These are phyloP conservation scores for Acromyrmex echinatior DNA, from an alignment of 1,140 invertebrate genomes.

Conservation along the genomic window DNA sequence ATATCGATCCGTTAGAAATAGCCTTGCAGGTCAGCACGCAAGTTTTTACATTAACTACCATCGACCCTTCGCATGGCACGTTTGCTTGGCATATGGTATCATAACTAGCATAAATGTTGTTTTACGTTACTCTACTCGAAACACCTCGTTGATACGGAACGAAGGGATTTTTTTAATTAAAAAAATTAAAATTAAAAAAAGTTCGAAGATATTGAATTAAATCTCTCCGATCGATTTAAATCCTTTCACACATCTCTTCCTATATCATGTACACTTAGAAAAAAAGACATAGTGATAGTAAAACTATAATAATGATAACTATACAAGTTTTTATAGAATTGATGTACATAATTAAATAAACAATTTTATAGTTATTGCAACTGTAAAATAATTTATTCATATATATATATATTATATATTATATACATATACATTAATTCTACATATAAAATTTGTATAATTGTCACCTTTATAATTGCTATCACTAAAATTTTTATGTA, in stretches of 20 bases:
- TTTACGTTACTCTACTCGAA: background rate
- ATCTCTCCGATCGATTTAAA: background rate
- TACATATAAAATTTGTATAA: too few species aligned
- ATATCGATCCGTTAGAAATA: conserved; percentile 78
- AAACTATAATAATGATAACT: too few species aligned
- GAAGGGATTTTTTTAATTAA: background rate
- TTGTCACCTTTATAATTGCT: too few species aligned
- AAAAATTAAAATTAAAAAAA: background rate
- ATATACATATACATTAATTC: too few species aligned
- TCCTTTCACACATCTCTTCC: background rate
- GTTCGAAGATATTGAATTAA: background rate
- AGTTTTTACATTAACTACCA: conserved; percentile 74
- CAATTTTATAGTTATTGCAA: too few species aligned
- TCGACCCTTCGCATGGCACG: conserved; percentile 47
- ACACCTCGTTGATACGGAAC: background rate
- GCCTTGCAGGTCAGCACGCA: conserved; percentile 76
- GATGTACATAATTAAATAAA: too few species aligned
- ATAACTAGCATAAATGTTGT: conserved; percentile 33
- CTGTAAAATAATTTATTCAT: too few species aligned
- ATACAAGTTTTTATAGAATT: too few species aligned
- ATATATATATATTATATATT: too few species aligned
- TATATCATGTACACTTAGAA: too few species aligned
- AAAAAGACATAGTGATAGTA: too few species aligned
- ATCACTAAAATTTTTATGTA: too few species aligned
- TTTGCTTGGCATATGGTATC: conserved; percentile 30